phyloP scores from a whole-genome alignment of 2,888 invertebrate species.

The Pachliopta kotzebuea region DNA sequence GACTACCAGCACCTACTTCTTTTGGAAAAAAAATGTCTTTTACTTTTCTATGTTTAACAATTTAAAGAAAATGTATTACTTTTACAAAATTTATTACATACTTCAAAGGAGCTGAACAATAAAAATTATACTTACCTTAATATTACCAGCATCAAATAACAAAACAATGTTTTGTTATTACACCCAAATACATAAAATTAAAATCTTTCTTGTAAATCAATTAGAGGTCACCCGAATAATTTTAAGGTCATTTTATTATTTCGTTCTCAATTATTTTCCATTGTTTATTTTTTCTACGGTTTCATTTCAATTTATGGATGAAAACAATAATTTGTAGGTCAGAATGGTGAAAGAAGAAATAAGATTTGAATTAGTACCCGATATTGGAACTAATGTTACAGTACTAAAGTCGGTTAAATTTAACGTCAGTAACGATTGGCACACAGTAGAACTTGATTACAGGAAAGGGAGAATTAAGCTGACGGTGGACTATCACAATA shows the following conservation, averaged over 20 bases:
- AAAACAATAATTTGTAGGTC: constrained; percentile 72
- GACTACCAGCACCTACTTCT: no score
- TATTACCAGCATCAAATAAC: constrained; percentile 3
- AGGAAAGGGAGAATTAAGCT: constrained; percentile 86
- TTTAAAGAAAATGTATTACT: no score
- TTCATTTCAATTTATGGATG: not conserved
- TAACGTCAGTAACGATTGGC: constrained; percentile 90
- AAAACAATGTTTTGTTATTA: constrained; percentile 3
- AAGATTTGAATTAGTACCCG: constrained; percentile 89
- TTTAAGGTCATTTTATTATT: not conserved
- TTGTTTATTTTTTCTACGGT: not conserved
- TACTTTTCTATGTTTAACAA: no score
- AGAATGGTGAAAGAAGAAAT: constrained; percentile 92
- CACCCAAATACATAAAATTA: constrained; percentile 16
- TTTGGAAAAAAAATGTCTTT: no score
- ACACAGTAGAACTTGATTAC: constrained; percentile 89
- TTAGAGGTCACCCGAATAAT: constrained; percentile 1
- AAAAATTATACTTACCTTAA: not conserved
- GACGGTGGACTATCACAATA: constrained; percentile 87
- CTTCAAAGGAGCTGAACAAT: not conserved
- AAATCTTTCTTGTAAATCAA: constrained; percentile 4
- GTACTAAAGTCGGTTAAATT: constrained; percentile 90
- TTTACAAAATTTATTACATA: not conserved
- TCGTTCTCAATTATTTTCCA: not conserved
- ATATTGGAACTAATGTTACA: constrained; percentile 87